phyloP scores from a whole-genome alignment of 1,140 invertebrate genomes.

The Sinonovacula constricta region DNA sequence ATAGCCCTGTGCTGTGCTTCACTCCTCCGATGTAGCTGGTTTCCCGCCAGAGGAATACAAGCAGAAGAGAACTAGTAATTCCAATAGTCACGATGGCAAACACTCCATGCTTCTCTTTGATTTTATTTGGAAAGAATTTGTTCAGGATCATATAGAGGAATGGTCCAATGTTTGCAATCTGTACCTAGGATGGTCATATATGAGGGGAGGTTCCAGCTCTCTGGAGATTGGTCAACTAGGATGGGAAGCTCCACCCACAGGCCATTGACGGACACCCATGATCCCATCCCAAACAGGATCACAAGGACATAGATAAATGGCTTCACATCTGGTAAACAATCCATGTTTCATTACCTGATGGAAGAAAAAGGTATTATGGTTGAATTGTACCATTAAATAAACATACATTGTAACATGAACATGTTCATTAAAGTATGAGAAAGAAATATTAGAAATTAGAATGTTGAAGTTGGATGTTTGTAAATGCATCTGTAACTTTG shows the following conservation, averaged over 20 bases:
- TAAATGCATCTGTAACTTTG: no score
- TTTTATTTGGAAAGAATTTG: constrained; percentile 80
- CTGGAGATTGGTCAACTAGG: constrained; percentile 87
- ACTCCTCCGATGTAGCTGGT: constrained; percentile 81
- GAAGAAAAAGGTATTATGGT: no score
- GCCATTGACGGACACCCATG: constrained; percentile 94
- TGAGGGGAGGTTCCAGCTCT: constrained; percentile 92
- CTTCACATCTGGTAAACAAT: no score
- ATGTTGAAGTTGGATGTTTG: no score
- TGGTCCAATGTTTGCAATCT: constrained; percentile 90
- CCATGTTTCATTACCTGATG: no score
- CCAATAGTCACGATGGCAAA: constrained; percentile 84
- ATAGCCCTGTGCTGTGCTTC: constrained; percentile 85
- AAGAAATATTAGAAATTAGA: no score
- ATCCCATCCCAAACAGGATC: constrained; percentile 87
- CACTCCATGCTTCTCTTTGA: constrained; percentile 83
- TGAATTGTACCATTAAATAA: no score
- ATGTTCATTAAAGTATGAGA: no score
- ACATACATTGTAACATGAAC: no score
- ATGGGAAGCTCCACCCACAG: constrained; percentile 93
- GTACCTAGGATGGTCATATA: constrained; percentile 90
- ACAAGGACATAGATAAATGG: constrained; percentile 79
- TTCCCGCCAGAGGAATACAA: constrained; percentile 86
- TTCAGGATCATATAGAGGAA: constrained; percentile 83
- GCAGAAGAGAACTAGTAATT: constrained; percentile 82